Percentiles rank a stretch among this genome's conserved stretches.
Evolutionary conservation across 2,113 vertebrate genomes (phyloP).

Genomic region (Phalacrocorax pelagicus): DNA sequence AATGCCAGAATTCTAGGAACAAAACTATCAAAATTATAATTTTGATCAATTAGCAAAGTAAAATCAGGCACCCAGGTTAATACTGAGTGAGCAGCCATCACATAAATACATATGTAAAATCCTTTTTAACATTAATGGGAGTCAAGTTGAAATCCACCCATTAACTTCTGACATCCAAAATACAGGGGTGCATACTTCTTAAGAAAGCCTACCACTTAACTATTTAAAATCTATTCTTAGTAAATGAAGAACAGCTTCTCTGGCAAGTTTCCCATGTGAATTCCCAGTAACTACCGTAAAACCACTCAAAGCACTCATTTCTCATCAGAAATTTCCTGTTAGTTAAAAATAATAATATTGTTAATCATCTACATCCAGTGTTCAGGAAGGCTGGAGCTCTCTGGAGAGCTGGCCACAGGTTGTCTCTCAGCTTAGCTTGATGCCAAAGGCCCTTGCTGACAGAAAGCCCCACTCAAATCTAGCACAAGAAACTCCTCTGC

Average conservation of each 20-base stretch:
- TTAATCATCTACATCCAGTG: background rate
- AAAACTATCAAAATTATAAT: background rate
- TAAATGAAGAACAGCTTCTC: slow-evolving; percentile 16
- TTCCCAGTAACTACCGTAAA: background rate
- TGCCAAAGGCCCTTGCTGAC: background rate
- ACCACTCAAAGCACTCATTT: background rate
- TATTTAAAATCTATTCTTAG: background rate
- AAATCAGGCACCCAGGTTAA: background rate
- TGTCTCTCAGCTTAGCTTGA: background rate
- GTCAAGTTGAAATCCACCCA: background rate
- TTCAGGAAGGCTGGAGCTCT: background rate
- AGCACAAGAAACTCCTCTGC: background rate
- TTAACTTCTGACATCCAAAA: background rate
- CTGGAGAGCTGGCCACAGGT: background rate
- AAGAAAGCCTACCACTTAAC: background rate
- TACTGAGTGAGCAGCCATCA: background rate
- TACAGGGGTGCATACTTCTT: background rate
- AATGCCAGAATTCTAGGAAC: background rate
- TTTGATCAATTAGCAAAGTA: background rate
- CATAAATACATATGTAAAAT: background rate
- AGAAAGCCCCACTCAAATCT: background rate
- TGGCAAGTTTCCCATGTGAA: background rate
- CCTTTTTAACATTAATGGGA: background rate
- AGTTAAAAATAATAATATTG: background rate
- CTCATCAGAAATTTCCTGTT: background rate